Evolutionary conservation across 2,113 vertebrate species (phyloP), one percentile per base, ranked within the genome.

Genomic region (Clarias batrachus): DNA sequence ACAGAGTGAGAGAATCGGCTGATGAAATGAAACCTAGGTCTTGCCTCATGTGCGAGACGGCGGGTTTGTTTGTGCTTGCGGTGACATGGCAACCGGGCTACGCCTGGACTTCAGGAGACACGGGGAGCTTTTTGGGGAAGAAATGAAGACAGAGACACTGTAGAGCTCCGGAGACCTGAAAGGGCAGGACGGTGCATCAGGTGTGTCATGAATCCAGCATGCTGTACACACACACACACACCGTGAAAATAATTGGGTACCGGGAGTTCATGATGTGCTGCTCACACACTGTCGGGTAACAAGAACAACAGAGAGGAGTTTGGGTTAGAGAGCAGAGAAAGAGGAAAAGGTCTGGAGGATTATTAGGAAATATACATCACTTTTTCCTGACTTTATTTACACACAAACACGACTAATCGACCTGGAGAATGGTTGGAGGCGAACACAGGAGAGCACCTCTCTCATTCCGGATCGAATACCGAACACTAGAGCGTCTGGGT

Each of bases 171-270:
- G 23, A 48, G 41, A 76, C 48, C 48, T 48, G 23, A 52, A 81
- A 81, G 33, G 37, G 60, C 59, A 63, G 59, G 80, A 81, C 8
- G 10, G 33, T 63, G 59, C 65, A 60, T 63, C 80, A 81, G 59
- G 33, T 81, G 57, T 63, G 60, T 81, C 13, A 81, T 12, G 8
- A 63, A 81, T 63, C 21, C 33, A 10, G 60, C 80, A 81, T 65
- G 62, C 21, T 27, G 81, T 66, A 66, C 60, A 82, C 63, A 82
- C 63, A 48, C 48, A 48, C 48, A 48, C 48, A 48, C 7, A 65
- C 60, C 17, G 52, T 82, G 30, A 82, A 82, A 82, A 82, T 82
- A 66, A 65, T 82, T 82, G 63, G 63, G 41, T 48, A 41, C 37
- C 10, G 2, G 73, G 81, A 82, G 60, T 66, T 21, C n/a, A 27